Evolutionary conservation across 1,140 invertebrate species (phyloP).

Genomic region (Panagrolaimus sp.): DNA sequence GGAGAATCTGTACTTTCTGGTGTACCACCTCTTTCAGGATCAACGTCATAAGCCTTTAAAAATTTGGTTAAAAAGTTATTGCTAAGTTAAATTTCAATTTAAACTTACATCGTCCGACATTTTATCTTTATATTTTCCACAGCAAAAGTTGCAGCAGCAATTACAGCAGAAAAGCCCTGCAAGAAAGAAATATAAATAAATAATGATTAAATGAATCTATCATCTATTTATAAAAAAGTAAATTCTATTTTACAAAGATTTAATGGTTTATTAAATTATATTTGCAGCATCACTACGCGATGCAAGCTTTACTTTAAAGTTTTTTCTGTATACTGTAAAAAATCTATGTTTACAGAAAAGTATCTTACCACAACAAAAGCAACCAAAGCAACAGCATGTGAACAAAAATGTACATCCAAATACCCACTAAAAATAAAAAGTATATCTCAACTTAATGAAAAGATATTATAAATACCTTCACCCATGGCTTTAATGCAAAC

Average conservation of each 20-base stretch:
- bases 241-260: too few species aligned
- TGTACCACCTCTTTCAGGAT: background rate
- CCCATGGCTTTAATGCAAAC: constrained; percentile 57
- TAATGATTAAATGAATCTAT: too few species aligned
- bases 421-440: constrained; percentile 41
- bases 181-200: too few species aligned
- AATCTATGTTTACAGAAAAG: constrained; percentile 34
- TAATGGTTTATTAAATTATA: too few species aligned
- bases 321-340: too few species aligned
- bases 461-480: constrained; percentile 41
- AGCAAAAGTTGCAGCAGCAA: constrained; percentile 49
- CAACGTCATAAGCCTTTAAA: background rate
- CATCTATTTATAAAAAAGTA: too few species aligned
- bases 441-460: background rate
- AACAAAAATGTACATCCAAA: constrained; percentile 31
- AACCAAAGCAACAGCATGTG: constrained; percentile 49
- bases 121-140: constrained; percentile 44
- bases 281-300: too few species aligned
- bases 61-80: constrained; percentile 18
- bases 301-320: too few species aligned
- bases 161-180: constrained; percentile 13
- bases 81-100: constrained; percentile 10
- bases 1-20: background rate
- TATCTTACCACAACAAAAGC: constrained; percentile 51
- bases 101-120: constrained; percentile 27